Base-by-base conservation (phyloP, 2,888 invertebrate species). In the Tinea pellionella region DNA sequence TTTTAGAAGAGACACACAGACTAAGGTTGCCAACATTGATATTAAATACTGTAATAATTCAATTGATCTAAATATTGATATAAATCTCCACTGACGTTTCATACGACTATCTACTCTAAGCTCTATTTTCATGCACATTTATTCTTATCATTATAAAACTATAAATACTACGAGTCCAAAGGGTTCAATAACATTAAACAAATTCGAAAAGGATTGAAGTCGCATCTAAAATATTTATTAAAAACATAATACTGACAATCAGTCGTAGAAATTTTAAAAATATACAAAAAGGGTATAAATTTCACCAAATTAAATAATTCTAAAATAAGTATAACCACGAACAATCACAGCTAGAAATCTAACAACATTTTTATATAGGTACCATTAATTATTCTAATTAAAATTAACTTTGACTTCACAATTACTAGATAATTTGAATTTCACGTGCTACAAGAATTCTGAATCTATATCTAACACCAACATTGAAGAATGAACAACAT, bases 341-440 rank as follows among this genome's bases (percentile, higher is more conserved):
- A 53, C 24, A 57, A 57, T 57, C 57, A 57, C 57, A 57, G 57
- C 57, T 57, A 57, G 57, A 13, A 57, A 13, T 57, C 57, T 57
- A 57, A 57, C 16, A 57, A 55, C 55, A 55, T 18, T 55, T 19
- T 24, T 51, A 51, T 16, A 16, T 51, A n/a, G n/a, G n/a, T n/a
- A 16, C 51, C 13, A 2, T 41, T 4, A 4, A 41, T n/a, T 12
- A n/a, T 41, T 6, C 41, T 47, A 47, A n/a, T n/a, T 37, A 37
- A 37, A 12, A 37, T 37, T 12, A 9, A 12, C 2, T 37, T 37
- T 37, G 9, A 15, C 6, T 47, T 16, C 47, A 47, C n/a, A 37
- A 37, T 47, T 47, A 47, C 47, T 47, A 47, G n/a, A 37, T 37
- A 37, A 15, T 47, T 16, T 16, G 47, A 47, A 15, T n/a, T 47